phyloP scores from a whole-genome alignment of 2,888 invertebrate genomes.

The Cylindroiulus punctatus region DNA sequence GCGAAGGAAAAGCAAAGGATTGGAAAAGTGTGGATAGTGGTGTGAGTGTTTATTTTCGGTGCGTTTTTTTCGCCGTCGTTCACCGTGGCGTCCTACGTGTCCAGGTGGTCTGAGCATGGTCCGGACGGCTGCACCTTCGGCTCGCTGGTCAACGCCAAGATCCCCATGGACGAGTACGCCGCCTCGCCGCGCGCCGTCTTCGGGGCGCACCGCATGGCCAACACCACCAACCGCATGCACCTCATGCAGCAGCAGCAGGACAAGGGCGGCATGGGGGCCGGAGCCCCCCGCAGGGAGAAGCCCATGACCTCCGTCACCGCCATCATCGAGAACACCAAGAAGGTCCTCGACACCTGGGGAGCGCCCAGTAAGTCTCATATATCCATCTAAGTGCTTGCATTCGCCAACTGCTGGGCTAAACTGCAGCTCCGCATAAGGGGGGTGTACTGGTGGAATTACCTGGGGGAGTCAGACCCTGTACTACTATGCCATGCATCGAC shows the following conservation, averaged over 20 bases:
- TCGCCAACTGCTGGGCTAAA: no score
- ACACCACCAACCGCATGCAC: neutral
- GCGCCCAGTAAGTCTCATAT: neutral
- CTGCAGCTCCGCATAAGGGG: no score
- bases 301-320: constrained; percentile 87
- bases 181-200: neutral
- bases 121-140: neutral
- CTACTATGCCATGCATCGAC: no score
- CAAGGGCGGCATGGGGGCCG: neutral
- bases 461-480: no score
- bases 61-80: neutral
- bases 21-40: no score
- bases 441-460: no score
- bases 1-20: no score
- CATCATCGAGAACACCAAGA: constrained; percentile 69
- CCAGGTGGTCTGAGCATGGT: neutral
- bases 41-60: neutral
- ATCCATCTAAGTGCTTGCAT: no score
- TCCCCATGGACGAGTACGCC: neutral
- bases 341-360: neutral
- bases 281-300: constrained; percentile 70
- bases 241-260: neutral
- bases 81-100: constrained; percentile 43
- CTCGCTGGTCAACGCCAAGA: neutral
- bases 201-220: neutral